Conservation (phyloP, 2,797 vertebrate species). For the Coregonus sp. region DNA sequence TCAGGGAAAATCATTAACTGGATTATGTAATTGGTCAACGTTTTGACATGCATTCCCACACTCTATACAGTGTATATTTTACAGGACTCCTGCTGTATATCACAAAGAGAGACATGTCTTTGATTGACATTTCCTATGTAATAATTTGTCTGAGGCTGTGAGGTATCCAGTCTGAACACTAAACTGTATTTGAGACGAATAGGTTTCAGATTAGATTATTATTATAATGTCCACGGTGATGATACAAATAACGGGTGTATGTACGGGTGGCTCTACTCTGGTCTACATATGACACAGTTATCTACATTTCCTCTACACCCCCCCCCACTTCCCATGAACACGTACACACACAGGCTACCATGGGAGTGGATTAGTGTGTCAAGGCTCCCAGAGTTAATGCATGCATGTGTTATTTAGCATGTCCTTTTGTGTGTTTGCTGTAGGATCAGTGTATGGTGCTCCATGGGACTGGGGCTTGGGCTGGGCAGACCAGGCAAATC, state of each 20-base stretch:
- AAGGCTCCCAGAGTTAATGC: background rate
- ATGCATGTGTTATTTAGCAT: conserved; percentile 7
- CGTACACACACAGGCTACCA: conserved; percentile 10
- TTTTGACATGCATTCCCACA: conserved; percentile 2
- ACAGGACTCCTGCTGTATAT: background rate
- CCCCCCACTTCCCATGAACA: background rate
- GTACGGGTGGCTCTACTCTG: no score
- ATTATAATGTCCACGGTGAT: background rate
- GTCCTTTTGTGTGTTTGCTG: conserved; percentile 34
- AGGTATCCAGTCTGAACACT: background rate
- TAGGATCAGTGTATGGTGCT: conserved; percentile 26
- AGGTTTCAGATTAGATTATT: background rate
- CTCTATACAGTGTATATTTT: background rate
- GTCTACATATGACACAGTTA: no score
- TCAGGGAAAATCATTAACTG: conserved; percentile 47
- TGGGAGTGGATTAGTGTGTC: conserved; percentile 40
- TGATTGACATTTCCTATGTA: background rate
- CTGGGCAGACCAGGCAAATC: background rate
- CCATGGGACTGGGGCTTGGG: conserved; percentile 12
- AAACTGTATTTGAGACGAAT: background rate
- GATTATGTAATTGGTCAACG: conserved; percentile 45
- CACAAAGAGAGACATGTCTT: background rate
- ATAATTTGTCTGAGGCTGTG: background rate
- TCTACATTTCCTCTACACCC: no score
- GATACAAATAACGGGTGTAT: background rate